Conservation (phyloP, 2,888 invertebrate genomes). For the Nomada ferruginata region DNA sequence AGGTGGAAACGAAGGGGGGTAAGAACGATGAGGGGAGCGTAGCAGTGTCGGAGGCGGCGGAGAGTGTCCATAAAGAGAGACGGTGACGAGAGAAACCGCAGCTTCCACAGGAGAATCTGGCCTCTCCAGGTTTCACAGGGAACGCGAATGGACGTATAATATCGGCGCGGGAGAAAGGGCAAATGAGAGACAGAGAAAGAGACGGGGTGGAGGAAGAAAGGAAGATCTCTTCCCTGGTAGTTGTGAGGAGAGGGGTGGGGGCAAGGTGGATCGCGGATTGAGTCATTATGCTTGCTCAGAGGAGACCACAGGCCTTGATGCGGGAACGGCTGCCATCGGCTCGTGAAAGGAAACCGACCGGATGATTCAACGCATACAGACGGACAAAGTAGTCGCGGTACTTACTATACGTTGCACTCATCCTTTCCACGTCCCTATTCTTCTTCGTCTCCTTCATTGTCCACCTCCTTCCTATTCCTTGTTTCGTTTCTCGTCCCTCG, state of each 20-base stretch:
- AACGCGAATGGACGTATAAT: constrained; percentile 75
- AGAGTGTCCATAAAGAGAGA: constrained; percentile 39
- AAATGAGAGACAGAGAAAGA: constrained; percentile 42
- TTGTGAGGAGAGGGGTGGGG: constrained; percentile 70
- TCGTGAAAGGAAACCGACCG: constrained; percentile 82
- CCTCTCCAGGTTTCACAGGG: constrained; percentile 72
- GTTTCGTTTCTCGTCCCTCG: constrained; percentile 24
- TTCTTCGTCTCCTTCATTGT: constrained; percentile 60
- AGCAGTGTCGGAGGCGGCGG: background rate
- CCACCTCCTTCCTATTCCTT: constrained; percentile 42
- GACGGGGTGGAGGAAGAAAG: constrained; percentile 56
- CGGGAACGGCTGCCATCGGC: constrained; percentile 80
- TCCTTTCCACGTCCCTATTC: constrained; percentile 52
- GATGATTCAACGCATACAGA: constrained; percentile 78
- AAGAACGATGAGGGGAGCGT: background rate
- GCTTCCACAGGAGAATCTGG: constrained; percentile 65
- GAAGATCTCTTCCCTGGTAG: constrained; percentile 70
- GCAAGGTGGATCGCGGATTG: constrained; percentile 83
- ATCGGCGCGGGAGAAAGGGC: constrained; percentile 65
- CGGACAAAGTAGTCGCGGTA: constrained; percentile 77
- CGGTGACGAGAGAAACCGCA: constrained; percentile 73
- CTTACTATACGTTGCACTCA: constrained; percentile 64
- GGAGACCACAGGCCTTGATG: constrained; percentile 82
- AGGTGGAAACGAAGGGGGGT: constrained; percentile 1
- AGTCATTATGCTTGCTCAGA: constrained; percentile 83